phyloP scores from a whole-genome alignment of 1,140 invertebrate species.

The Solenopsis invicta region DNA sequence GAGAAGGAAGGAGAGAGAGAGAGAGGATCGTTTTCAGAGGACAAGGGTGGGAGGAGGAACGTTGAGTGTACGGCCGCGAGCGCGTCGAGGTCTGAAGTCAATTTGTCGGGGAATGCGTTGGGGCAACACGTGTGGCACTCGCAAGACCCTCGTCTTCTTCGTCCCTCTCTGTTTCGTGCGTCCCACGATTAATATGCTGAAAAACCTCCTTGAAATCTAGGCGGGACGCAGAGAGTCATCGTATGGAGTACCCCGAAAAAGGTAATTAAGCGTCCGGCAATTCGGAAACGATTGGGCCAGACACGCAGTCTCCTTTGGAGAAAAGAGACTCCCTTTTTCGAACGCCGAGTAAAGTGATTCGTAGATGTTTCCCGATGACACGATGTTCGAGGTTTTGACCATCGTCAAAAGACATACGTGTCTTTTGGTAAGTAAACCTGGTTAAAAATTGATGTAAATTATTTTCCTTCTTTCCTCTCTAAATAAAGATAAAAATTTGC shows the following conservation, averaged over 20 bases:
- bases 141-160: slow-evolving; percentile 47
- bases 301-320: slow-evolving; percentile 77
- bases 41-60: slow-evolving; percentile 35
- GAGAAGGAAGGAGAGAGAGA: neutral
- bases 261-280: slow-evolving; percentile 73
- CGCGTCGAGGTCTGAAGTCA: slow-evolving; percentile 85
- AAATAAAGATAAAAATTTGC: neutral
- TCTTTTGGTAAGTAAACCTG: neutral
- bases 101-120: slow-evolving; percentile 86
- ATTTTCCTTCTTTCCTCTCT: slow-evolving; percentile 4
- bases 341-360: neutral
- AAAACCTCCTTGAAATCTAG: slow-evolving; percentile 62
- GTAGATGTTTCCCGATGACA: slow-evolving; percentile 15
- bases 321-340: slow-evolving; percentile 49
- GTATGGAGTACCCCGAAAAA: slow-evolving; percentile 53
- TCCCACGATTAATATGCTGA: slow-evolving; percentile 55
- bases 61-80: slow-evolving; percentile 60
- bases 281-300: slow-evolving; percentile 64
- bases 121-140: slow-evolving; percentile 82
- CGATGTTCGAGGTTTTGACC: slow-evolving; percentile 18
- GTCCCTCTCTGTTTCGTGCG: slow-evolving; percentile 36
- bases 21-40: slow-evolving; percentile 75
- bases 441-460: neutral
- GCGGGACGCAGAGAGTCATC: slow-evolving; percentile 2
- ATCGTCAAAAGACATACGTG: neutral